These are phyloP conservation scores for Pachycephus smyrnensis DNA, from an alignment of 2,888 invertebrate genomes.

Conservation along the genomic window DNA sequence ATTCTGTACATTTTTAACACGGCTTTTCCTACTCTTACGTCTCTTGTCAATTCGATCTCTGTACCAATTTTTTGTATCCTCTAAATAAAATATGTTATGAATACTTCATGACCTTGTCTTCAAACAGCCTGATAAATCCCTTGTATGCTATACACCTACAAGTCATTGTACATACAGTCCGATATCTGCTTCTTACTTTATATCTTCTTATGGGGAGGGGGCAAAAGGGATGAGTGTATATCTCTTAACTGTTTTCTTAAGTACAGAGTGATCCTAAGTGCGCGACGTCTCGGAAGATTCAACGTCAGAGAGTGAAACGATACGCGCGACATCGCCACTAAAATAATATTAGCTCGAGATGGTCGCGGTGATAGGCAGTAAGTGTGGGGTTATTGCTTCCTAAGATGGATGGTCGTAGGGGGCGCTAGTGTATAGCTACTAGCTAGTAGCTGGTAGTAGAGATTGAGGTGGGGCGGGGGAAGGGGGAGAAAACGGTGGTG, in stretches of 20 bases:
- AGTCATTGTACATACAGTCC: not conserved
- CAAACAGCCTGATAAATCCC: not conserved
- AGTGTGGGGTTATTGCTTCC: conserved; percentile 23
- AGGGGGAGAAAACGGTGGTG: conserved; percentile 30
- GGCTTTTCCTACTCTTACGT: not conserved
- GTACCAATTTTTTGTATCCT: not conserved
- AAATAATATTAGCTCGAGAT: conserved; percentile 52
- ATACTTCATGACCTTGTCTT: not conserved
- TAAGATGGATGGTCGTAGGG: conserved; percentile 11
- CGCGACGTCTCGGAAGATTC: not conserved
- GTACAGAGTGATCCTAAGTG: not conserved
- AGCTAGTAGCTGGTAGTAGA: not conserved
- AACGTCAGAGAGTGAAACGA: not conserved
- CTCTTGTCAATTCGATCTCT: not conserved
- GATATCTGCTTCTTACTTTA: not conserved
- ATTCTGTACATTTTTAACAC: not conserved
- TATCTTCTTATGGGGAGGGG: not conserved
- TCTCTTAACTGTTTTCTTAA: not conserved
- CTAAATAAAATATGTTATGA: not conserved
- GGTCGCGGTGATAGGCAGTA: conserved; percentile 38
- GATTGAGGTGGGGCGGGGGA: not conserved
- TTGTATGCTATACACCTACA: not conserved
- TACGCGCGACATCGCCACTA: conserved; percentile 24
- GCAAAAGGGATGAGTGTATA: not conserved
- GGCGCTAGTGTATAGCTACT: not conserved